A percentile compares a stretch with the other conserved stretches of the same genome.
Conservation (phyloP, 2,888 invertebrate species). For the Erebia ligea region DNA sequence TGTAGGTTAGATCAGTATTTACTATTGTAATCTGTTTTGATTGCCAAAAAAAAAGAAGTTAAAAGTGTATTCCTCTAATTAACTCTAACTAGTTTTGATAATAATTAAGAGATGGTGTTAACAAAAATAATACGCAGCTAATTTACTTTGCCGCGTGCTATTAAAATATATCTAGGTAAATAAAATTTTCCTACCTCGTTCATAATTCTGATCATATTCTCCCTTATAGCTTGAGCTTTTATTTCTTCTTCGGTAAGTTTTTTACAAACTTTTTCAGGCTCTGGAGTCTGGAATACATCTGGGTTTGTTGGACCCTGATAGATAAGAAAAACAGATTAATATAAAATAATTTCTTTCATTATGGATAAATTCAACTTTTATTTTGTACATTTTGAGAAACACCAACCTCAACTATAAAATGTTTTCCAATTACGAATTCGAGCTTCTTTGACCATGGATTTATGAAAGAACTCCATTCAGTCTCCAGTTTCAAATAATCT, state of each 20-base stretch:
- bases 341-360: constrained; percentile 13
- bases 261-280: constrained; percentile 53
- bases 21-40: no score
- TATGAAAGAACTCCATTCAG: constrained; percentile 96
- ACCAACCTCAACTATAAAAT: constrained; percentile 88
- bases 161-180: no score
- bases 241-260: constrained; percentile 84
- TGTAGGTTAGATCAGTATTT: no score
- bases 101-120: no score
- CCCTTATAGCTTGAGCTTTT: constrained; percentile 84
- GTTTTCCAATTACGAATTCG: constrained; percentile 94
- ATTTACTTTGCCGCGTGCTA: no score
- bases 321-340: constrained; percentile 5
- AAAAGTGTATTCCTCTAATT: no score
- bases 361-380: no score
- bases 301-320: constrained; percentile 88
- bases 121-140: no score
- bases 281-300: constrained; percentile 86
- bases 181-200: constrained; percentile 81
- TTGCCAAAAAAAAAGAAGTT: no score
- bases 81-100: no score
- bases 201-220: constrained; percentile 86
- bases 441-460: constrained; percentile 96
- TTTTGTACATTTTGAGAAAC: not conserved
- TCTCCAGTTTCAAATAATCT: constrained; percentile 91